These are phyloP conservation scores for Neotoxoptera formosana DNA, from an alignment of 1,140 invertebrate genomes.

Conservation along the genomic window DNA sequence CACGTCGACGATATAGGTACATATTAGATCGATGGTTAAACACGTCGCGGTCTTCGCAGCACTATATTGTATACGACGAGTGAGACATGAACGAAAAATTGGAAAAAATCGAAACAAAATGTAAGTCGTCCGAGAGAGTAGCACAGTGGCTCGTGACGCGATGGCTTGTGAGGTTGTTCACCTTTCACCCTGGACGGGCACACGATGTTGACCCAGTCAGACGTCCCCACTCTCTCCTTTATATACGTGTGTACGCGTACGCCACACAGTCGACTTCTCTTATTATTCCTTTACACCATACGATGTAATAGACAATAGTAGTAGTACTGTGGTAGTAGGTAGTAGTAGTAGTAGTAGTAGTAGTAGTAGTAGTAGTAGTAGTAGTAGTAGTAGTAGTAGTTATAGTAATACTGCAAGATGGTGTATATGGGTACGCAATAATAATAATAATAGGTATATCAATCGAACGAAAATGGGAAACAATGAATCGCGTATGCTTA, in stretches of 20 bases:
- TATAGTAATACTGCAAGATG: neutral
- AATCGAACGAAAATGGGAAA: neutral
- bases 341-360: neutral
- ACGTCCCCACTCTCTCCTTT: neutral
- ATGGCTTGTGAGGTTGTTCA: conserved; percentile 27
- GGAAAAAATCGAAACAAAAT: conserved; percentile 21
- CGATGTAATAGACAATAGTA: too few species aligned
- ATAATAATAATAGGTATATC: neutral
- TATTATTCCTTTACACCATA: neutral
- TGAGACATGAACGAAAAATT: neutral
- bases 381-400: too few species aligned
- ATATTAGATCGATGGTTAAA: neutral
- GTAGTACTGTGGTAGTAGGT: too few species aligned
- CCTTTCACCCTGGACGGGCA: conserved; percentile 46
- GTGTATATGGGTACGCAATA: neutral
- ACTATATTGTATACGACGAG: neutral
- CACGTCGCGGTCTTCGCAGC: neutral
- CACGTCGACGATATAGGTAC: too few species aligned
- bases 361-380: too few species aligned
- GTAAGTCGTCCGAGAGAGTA: neutral
- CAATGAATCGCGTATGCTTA: neutral
- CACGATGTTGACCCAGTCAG: conserved; percentile 49
- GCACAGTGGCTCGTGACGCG: conserved; percentile 19
- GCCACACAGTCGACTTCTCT: neutral
- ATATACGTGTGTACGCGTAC: too few species aligned